A percentile compares a stretch with the other conserved stretches of the same genome.
These are phyloP conservation scores for Drosophila neoperkinsi DNA, from an alignment of 2,888 invertebrate species.

Conservation along the genomic window DNA sequence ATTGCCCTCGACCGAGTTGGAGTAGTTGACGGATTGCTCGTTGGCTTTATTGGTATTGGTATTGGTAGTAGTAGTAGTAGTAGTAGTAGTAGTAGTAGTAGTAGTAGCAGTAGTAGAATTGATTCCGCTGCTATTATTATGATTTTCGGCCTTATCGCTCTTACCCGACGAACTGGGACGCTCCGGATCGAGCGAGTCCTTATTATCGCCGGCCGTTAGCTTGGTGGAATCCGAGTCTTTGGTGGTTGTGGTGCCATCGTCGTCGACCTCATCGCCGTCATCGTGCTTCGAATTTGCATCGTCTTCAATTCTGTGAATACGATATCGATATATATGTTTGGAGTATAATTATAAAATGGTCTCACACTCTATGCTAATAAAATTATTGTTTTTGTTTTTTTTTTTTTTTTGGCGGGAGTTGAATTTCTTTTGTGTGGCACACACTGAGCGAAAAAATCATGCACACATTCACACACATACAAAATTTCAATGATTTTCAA, in stretches of 20 bases:
- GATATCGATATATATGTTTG: not conserved
- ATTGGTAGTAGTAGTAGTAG: constrained; percentile 14
- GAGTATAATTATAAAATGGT: not conserved
- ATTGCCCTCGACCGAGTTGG: constrained; percentile 58
- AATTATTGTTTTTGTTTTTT: not conserved
- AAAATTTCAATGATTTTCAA: constrained; percentile 1
- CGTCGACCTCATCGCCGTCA: constrained; percentile 85
- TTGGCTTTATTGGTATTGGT: constrained; percentile 44
- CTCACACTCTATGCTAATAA: not conserved
- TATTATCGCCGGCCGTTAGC: constrained; percentile 82
- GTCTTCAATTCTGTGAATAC: constrained; percentile 82
- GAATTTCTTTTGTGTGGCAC: not conserved
- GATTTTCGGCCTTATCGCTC: constrained; percentile 64
- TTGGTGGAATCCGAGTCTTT: constrained; percentile 85
- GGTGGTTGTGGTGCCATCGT: constrained; percentile 85
- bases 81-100: constrained; percentile 12
- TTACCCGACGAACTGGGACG: constrained; percentile 86
- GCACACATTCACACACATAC: constrained; percentile 2
- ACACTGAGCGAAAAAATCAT: not conserved
- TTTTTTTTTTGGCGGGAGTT: not conserved
- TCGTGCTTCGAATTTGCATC: constrained; percentile 85
- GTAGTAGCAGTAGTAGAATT: constrained; percentile 8
- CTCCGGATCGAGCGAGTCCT: constrained; percentile 84
- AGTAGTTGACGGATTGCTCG: constrained; percentile 38
- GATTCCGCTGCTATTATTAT: constrained; percentile 42